Evolutionary conservation across 2,797 vertebrate species (phyloP).

Genomic region (Sparidentex hasta): DNA sequence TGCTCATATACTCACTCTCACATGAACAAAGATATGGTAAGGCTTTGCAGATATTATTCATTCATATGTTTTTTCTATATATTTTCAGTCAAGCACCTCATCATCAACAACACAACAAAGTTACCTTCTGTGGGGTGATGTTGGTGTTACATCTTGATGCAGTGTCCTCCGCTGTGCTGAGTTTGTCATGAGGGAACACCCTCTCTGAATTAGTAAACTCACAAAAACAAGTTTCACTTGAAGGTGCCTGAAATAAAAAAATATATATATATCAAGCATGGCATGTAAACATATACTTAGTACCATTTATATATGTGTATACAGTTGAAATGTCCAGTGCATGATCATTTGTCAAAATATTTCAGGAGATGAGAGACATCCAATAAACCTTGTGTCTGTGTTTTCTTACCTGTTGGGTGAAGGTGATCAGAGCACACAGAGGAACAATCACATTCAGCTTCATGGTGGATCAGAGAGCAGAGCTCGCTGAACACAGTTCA

Average conservation of each 20-base stretch:
- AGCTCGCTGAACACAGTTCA: background rate
- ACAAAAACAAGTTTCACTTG: slow-evolving; percentile 69
- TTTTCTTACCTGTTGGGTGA: slow-evolving; percentile 68
- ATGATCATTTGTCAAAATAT: background rate
- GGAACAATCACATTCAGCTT: slow-evolving; percentile 34
- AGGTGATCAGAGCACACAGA: slow-evolving; percentile 52
- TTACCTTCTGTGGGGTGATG: slow-evolving; percentile 71
- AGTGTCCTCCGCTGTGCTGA: slow-evolving; percentile 39
- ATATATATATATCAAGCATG: background rate
- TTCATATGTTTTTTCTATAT: too few relatives aligned
- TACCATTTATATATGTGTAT: background rate
- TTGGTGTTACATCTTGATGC: slow-evolving; percentile 65
- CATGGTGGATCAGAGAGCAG: slow-evolving; percentile 49
- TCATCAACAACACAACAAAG: too few relatives aligned
- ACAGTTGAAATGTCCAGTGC: background rate
- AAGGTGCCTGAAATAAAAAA: slow-evolving; percentile 32
- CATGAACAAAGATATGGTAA: too few relatives aligned
- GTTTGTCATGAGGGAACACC: slow-evolving; percentile 74
- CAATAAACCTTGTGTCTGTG: background rate
- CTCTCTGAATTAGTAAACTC: slow-evolving; percentile 61
- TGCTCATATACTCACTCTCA: too few relatives aligned
- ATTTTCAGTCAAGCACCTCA: too few relatives aligned
- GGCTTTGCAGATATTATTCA: too few relatives aligned
- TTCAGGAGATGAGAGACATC: background rate
- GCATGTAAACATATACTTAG: background rate